A percentile compares a stretch with the other conserved stretches of the same genome.
Evolutionary conservation across 2,888 invertebrate genomes (phyloP).

Genomic region (Sminthurinus aureus): DNA sequence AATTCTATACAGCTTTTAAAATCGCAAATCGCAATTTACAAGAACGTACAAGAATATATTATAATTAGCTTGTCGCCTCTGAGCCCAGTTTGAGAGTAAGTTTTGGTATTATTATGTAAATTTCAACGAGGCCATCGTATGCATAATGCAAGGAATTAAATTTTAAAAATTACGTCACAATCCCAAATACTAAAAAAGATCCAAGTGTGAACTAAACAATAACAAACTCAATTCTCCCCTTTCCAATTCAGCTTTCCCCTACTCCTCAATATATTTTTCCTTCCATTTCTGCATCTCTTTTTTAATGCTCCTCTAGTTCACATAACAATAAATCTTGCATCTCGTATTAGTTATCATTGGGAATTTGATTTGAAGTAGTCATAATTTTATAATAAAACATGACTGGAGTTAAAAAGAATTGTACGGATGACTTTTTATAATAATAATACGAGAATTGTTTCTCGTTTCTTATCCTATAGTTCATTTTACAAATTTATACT

Average conservation of each 20-base stretch:
- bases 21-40: no score
- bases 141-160: conserved; percentile 26
- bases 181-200: background rate
- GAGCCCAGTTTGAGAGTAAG: conserved; percentile 1
- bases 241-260: background rate
- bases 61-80: conserved; percentile 9
- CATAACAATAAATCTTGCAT: background rate
- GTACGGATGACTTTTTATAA: background rate
- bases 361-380: background rate
- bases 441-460: background rate
- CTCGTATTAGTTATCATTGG: background rate
- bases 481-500: no score
- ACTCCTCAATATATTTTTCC: background rate
- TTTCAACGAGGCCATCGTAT: conserved; percentile 34
- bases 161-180: conserved; percentile 8
- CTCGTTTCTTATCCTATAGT: background rate
- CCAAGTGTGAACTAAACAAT: background rate
- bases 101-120: conserved; percentile 25
- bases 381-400: background rate
- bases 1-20: no score
- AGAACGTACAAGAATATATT: background rate
- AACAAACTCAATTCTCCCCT: background rate
- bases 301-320: background rate
- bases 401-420: background rate
- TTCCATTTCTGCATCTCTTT: background rate